Evolutionary conservation across 2,888 invertebrate species (phyloP).

Genomic region (Ormyrus thymus): DNA sequence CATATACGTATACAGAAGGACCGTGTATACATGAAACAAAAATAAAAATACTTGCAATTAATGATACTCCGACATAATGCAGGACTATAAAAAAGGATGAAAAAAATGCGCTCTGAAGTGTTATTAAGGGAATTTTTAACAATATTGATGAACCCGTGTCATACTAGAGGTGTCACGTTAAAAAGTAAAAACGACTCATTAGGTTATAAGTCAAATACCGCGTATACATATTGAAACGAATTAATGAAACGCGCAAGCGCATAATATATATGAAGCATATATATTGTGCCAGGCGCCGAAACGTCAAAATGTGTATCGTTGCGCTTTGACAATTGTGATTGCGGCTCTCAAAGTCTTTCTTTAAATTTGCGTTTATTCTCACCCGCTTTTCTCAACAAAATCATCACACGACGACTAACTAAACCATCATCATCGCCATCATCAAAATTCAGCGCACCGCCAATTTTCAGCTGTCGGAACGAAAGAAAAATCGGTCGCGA

Average conservation of each 20-base stretch:
- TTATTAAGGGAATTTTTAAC: constrained; percentile 52
- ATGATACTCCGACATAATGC: constrained; percentile 54
- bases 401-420: not conserved
- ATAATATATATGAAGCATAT: constrained; percentile 54
- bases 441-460: constrained; percentile 37
- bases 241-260: constrained; percentile 52
- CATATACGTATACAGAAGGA: constrained; percentile 50
- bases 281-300: constrained; percentile 61
- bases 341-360: constrained; percentile 63
- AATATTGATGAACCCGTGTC: constrained; percentile 61
- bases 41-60: constrained; percentile 54
- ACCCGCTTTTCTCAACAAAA: constrained; percentile 42
- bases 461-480: constrained; percentile 26
- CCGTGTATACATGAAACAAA: constrained; percentile 43
- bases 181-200: constrained; percentile 66
- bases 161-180: constrained; percentile 66
- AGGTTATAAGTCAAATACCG: constrained; percentile 68
- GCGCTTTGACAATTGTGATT: constrained; percentile 66
- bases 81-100: constrained; percentile 45
- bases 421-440: constrained; percentile 14
- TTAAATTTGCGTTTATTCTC: constrained; percentile 51
- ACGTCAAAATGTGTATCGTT: constrained; percentile 58
- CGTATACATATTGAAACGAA: constrained; percentile 53
- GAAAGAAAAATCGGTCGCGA: not conserved
- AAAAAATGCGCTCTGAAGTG: constrained; percentile 50